Evolutionary conservation across 1,140 invertebrate genomes (phyloP).

Genomic region (Leptinotarsa defecta): DNA sequence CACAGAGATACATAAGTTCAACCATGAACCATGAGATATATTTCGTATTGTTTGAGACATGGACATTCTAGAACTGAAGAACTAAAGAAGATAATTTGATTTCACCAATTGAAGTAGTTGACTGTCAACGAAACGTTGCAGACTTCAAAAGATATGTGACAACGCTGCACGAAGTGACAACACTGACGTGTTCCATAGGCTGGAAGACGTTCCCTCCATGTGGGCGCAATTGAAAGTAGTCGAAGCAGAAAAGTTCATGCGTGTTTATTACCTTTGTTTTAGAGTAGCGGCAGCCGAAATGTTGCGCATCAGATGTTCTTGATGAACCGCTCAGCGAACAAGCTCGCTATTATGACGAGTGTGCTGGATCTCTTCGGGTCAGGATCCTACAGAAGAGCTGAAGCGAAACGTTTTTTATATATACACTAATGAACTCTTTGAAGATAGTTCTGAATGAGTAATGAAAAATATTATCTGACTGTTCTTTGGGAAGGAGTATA

Average conservation of each 20-base stretch:
- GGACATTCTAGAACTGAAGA: too few relatives aligned
- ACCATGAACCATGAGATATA: too few relatives aligned
- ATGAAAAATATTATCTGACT: too few relatives aligned
- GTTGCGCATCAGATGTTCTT: conserved; percentile 18
- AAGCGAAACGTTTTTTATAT: too few relatives aligned
- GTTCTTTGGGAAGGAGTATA: too few relatives aligned
- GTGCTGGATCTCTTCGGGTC: background rate
- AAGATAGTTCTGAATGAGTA: too few relatives aligned
- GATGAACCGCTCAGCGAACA: conserved; percentile 3
- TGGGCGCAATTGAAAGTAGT: conserved; percentile 6
- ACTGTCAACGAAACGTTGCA: background rate
- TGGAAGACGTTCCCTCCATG: conserved; percentile 2
- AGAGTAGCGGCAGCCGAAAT: background rate
- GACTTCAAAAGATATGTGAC: background rate
- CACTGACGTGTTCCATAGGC: background rate
- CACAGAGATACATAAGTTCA: too few relatives aligned
- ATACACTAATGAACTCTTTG: too few relatives aligned
- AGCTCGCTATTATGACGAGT: background rate
- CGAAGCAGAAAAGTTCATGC: conserved; percentile 15
- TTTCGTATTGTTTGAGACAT: too few relatives aligned
- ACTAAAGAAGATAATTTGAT: too few relatives aligned
- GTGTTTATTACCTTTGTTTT: conserved; percentile 24
- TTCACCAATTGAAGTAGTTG: background rate
- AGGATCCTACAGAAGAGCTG: background rate
- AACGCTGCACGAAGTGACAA: background rate